Percentiles rank a stretch among this genome's conserved stretches.
Conservation (phyloP, 2,113 vertebrate species). For the Myotis brandtii region DNA sequence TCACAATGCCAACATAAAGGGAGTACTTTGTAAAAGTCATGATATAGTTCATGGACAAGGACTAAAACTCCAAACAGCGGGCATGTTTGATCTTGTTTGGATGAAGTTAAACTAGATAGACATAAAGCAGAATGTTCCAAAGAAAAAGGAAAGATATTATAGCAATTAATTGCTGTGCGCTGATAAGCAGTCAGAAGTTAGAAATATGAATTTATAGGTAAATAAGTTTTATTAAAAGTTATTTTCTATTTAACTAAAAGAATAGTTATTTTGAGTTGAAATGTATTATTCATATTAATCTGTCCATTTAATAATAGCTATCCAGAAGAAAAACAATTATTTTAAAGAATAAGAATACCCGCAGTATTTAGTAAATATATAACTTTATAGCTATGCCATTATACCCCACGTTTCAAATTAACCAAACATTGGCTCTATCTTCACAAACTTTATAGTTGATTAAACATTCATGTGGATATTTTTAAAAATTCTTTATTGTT, state of each 20-base stretch:
- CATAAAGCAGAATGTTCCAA: not conserved
- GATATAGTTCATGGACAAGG: not conserved
- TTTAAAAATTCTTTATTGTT: too few relatives aligned
- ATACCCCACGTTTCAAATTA: not conserved
- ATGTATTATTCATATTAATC: not conserved
- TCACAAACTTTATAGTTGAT: not conserved
- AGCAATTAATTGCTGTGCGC: not conserved
- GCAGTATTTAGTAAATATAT: not conserved
- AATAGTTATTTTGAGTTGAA: slow-evolving; percentile 26
- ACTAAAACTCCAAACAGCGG: not conserved
- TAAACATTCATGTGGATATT: not conserved
- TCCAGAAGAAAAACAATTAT: not conserved
- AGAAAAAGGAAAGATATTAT: not conserved
- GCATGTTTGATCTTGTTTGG: not conserved
- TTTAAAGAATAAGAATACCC: not conserved
- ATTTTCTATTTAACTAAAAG: not conserved
- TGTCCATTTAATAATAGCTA: not conserved
- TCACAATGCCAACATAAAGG: not conserved
- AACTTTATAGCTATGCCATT: not conserved
- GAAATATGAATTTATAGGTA: slow-evolving; percentile 17
- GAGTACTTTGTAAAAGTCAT: not conserved
- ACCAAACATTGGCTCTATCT: not conserved
- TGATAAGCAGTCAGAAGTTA: not conserved
- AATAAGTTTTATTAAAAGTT: not conserved
- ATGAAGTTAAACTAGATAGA: not conserved